Evolutionary conservation across 2,797 vertebrate species (phyloP).

Genomic region (Ceryle rudis): DNA sequence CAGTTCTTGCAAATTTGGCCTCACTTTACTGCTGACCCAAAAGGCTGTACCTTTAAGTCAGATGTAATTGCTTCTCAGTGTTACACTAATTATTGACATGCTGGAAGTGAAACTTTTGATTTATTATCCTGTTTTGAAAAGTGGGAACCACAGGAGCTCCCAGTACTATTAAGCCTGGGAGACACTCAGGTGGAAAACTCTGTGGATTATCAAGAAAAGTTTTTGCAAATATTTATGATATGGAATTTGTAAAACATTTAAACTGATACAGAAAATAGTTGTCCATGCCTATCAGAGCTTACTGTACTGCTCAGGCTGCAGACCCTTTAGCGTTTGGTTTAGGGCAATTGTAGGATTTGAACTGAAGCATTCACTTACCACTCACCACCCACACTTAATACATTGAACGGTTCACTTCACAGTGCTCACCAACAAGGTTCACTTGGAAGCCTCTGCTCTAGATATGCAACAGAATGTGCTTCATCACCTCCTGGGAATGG

Average conservation of each 20-base stretch:
- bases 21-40: not conserved
- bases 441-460: not conserved
- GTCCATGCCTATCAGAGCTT: not conserved
- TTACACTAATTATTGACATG: not conserved
- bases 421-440: not conserved
- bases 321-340: not conserved
- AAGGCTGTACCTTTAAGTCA: not conserved
- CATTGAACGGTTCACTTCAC: not conserved
- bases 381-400: not conserved
- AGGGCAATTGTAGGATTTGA: not conserved
- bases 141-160: accelerated
- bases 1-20: not conserved
- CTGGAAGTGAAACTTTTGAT: not conserved
- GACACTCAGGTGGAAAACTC: not conserved
- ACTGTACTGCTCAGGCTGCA: not conserved
- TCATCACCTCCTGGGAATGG: not conserved
- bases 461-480: not conserved
- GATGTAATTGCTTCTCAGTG: not conserved
- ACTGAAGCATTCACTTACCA: not conserved
- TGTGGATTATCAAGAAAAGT: not conserved
- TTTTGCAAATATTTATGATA: not conserved
- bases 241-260: not conserved
- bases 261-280: not conserved
- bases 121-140: not conserved
- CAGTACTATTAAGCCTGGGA: not conserved